Base-by-base conservation (phyloP, 2,888 invertebrate species). In the Ophioninae sp. region DNA sequence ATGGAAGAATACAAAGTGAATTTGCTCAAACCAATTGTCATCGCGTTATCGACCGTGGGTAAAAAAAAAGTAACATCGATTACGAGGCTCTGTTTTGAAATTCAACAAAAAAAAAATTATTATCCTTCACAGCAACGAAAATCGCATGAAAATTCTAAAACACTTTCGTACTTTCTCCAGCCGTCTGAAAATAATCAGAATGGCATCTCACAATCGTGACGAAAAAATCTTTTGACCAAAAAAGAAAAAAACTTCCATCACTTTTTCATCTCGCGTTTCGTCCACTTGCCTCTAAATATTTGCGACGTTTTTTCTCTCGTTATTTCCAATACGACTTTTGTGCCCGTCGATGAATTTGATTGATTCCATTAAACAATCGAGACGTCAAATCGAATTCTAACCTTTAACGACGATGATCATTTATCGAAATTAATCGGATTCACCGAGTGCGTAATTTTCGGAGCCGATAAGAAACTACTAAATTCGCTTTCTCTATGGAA, bases 1-100 rank as follows among this genome's bases (percentile, higher is more conserved):
- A 95, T 95, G 95, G 94, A 94, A 93, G 90, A 91, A 91, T 78
- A 87, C 86, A 87, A 88, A 87, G 82, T 79, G 84, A 87, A 86
- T 84, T 86, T 87, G 83, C 81, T 84, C 67, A 82, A 81, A 69
- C 68, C 20, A 79, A 82, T 85, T 84, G 85, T 86, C 85, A 86
- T 85, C 82, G 83, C 72, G 71, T 63, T 82, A 30, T 68, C 41
- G 74, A 79, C 51, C 71, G 41, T 30, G 63, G 41, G 63, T 23
- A n/a, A 39, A 41, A 63, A 73, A 64, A 22, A n/a, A 39, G 22
- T 44, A 74, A 64, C 17, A 30, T 63, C 44, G 63, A 44, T 51
- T 63, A 64, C 63, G 63, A 23, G 44, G 73, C 63, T 74, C 17
- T 20, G 23, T 56, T 79, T 72, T 39, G 13, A 5, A 17, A 69